Base-by-base conservation (phyloP, 2,888 invertebrate genomes). In the Trachelus stipa region DNA sequence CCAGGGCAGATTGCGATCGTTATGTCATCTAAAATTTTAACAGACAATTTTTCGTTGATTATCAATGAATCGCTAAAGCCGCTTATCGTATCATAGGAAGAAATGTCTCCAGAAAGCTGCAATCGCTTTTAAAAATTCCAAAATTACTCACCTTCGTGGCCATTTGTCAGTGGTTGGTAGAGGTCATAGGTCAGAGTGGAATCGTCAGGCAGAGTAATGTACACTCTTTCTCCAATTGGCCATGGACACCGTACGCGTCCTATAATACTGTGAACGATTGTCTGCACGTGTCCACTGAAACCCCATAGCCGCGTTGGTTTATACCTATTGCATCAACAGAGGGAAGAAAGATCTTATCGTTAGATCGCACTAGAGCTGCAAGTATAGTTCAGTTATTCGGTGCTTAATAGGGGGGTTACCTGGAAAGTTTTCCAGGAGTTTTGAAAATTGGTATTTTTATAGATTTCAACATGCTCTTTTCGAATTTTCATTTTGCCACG, bases 201-300 rank as follows among this genome's bases (percentile, higher is more conserved):
- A 77, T 96, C 97, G 92, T 98, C 98, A 12, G 94, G 92, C 84
- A 98, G 92, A 69, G 93, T 93, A 37, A 97, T 92, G 84, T 95
- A 95, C 77, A 97, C 95, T 77, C 98, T 94, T 86, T 96, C 96
- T 35, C 98, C 97, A 85, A 96, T 95, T 1, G 97, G 97, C 95
- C 97, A 96, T 76, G 97, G 97, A 88, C 98, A 97, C 81, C 96
- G 95, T 34, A 98, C 96, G 78, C 98, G 94, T 34, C 97, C 97
- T 81, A 97, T 95, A 83, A 97, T 94, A 87, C 97, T 98, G 92
- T 98, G 98, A 76, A 98, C 92, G 80, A 98, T 96, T 1, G 98
- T 98, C 92, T 98, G 98, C 33, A 98, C 95, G 91, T 98, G 98
- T 15, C 98, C 98, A 91, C 97, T 98, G 92, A 97, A 97, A 79